Evolutionary conservation across 1,140 invertebrate genomes (phyloP).

Genomic region (Plectus sambesii): DNA sequence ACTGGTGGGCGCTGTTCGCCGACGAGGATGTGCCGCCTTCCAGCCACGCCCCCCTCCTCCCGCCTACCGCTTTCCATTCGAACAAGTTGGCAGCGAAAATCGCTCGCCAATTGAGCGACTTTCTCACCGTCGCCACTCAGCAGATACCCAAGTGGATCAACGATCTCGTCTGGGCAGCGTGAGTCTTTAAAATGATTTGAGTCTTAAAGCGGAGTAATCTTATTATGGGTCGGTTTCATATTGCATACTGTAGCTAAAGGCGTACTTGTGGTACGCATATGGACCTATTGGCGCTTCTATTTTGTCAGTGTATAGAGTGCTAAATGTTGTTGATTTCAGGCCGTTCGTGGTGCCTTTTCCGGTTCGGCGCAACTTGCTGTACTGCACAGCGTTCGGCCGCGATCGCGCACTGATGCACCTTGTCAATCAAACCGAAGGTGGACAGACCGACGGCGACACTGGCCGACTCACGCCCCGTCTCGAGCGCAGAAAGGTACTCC

Average conservation of each 20-base stretch:
- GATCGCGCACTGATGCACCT: slow-evolving; percentile 36
- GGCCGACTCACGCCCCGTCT: slow-evolving; percentile 36
- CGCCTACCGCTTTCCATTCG: slow-evolving; percentile 32
- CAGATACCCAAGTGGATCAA: slow-evolving; percentile 37
- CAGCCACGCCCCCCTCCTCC: slow-evolving; percentile 29
- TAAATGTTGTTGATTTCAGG: slow-evolving; percentile 19
- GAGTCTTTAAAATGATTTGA: too few relatives aligned
- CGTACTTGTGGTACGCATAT: too few relatives aligned
- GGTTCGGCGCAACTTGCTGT: slow-evolving; percentile 35
- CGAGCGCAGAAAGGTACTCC: slow-evolving; percentile 38
- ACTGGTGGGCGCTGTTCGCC: slow-evolving; percentile 81
- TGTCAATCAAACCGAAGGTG: slow-evolving; percentile 26
- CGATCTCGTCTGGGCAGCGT: slow-evolving; percentile 35
- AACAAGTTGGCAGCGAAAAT: slow-evolving; percentile 40
- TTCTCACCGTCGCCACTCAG: slow-evolving; percentile 40
- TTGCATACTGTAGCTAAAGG: too few relatives aligned
- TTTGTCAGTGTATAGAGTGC: too few relatives aligned
- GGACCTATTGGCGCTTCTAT: too few relatives aligned
- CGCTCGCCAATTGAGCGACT: slow-evolving; percentile 34
- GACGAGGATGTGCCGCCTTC: slow-evolving; percentile 49
- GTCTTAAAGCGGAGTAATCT: too few relatives aligned
- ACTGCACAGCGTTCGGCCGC: slow-evolving; percentile 40
- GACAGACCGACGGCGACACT: slow-evolving; percentile 28
- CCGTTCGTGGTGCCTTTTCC: slow-evolving; percentile 35
- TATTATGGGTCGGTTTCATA: too few relatives aligned